phyloP scores from a whole-genome alignment of 2,888 invertebrate genomes.

The Sarcophaga rosellei region DNA sequence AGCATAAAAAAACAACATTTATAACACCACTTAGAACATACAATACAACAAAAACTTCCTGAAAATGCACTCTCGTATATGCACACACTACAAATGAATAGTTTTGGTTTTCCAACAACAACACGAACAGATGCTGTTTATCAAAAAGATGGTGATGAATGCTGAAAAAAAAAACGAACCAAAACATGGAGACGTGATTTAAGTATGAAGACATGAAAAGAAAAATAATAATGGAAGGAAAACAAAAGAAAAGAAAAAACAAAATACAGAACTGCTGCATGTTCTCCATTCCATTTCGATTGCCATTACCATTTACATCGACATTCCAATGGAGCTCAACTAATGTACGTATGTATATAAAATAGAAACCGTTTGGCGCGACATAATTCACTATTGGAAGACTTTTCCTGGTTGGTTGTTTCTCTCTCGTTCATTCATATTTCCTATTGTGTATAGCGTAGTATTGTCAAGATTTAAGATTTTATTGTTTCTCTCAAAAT shows the following conservation, averaged over 20 bases:
- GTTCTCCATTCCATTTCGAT: conserved; percentile 8
- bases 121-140: conserved; percentile 24
- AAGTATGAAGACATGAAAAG: background rate
- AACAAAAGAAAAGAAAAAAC: background rate
- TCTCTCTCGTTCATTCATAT: background rate
- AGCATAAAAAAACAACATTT: background rate
- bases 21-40: conserved; percentile 31
- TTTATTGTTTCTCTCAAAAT: conserved; percentile 25
- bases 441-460: conserved; percentile 31
- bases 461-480: conserved; percentile 5
- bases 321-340: conserved; percentile 57
- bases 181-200: conserved; percentile 42
- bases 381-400: conserved; percentile 64
- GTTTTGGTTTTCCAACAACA: conserved; percentile 22
- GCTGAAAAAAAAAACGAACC: conserved; percentile 31
- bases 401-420: conserved; percentile 35
- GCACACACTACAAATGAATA: background rate
- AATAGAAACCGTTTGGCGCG: conserved; percentile 68
- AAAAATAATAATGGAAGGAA: background rate
- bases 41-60: conserved; percentile 55
- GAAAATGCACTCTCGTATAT: conserved; percentile 12
- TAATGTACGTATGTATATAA: conserved; percentile 63
- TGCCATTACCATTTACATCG: conserved; percentile 50
- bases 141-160: background rate
- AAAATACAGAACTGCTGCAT: conserved; percentile 5